A percentile compares a stretch with the other conserved stretches of the same genome.
These are phyloP conservation scores for Jaculus jaculus DNA, from an alignment of 2,113 vertebrate species.

Conservation along the genomic window DNA sequence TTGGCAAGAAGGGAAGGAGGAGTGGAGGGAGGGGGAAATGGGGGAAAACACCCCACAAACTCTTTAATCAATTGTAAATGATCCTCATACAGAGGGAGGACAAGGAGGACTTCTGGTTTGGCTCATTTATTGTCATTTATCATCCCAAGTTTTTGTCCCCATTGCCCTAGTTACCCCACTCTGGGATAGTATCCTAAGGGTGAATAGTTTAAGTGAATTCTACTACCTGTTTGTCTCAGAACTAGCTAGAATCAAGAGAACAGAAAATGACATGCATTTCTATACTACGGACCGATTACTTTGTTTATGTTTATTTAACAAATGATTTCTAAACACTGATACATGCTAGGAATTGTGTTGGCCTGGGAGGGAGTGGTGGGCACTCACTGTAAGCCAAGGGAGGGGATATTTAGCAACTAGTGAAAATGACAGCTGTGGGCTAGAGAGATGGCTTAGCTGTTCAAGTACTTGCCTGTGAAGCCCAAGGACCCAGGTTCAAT, in stretches of 20 bases:
- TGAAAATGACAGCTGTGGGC: background rate
- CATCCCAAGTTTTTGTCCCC: conserved; percentile 71
- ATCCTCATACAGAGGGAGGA: conserved; percentile 71
- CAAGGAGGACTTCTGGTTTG: conserved; percentile 68
- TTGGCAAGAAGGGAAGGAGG: conserved; percentile 49
- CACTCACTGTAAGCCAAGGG: background rate
- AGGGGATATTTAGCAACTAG: conserved; percentile 24
- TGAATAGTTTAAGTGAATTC: background rate
- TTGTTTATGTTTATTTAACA: conserved; percentile 54
- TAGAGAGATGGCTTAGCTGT: no score
- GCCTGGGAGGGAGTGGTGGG: no score
- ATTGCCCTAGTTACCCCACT: background rate
- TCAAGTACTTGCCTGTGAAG: no score
- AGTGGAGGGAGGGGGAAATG: conserved; percentile 14
- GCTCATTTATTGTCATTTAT: conserved; percentile 68
- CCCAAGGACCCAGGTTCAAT: no score
- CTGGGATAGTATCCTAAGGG: conserved; percentile 17
- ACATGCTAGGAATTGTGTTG: background rate
- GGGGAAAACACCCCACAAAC: conserved; percentile 78
- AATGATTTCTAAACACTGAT: conserved; percentile 19
- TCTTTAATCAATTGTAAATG: conserved; percentile 91
- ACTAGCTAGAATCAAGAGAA: conserved; percentile 53
- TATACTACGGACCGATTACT: conserved; percentile 14
- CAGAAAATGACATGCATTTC: conserved; percentile 13
- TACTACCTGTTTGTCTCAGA: conserved; percentile 5